Percentiles rank a stretch among this genome's conserved stretches.
Evolutionary conservation across 2,888 invertebrate species (phyloP).

Genomic region (Onthophagus sagittarius): DNA sequence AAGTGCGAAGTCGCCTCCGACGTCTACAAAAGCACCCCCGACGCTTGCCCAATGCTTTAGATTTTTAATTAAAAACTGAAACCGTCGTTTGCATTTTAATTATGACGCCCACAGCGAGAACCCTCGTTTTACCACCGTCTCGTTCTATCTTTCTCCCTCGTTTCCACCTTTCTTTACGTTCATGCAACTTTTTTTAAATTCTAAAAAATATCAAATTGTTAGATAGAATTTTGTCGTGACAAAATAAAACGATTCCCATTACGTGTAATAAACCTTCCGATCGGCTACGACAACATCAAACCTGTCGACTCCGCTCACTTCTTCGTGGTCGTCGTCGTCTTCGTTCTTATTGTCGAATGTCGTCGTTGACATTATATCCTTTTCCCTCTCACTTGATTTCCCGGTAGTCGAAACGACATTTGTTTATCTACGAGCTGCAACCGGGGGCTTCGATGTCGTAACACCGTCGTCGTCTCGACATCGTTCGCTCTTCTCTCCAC

Average conservation of each 20-base stretch:
- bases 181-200: too few relatives aligned
- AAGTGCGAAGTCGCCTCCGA: neutral
- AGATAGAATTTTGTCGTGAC: too few relatives aligned
- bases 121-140: neutral
- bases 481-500: neutral
- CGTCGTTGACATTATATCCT: neutral
- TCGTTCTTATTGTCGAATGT: too few relatives aligned
- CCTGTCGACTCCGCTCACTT: neutral
- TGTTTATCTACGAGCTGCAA: neutral
- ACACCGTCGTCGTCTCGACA: neutral
- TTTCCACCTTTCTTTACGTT: neutral
- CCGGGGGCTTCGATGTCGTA: neutral
- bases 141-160: neutral
- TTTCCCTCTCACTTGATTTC: neutral
- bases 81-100: slow-evolving; percentile 14
- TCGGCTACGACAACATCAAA: neutral
- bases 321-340: too few relatives aligned
- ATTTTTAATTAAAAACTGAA: slow-evolving; percentile 14
- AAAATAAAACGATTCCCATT: neutral
- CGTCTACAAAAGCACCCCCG: neutral
- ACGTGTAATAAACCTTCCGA: neutral
- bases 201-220: too few relatives aligned
- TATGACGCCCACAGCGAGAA: neutral
- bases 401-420: neutral
- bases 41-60: slow-evolving; percentile 2